phyloP scores from a whole-genome alignment of 2,797 vertebrate species.

The Eulemur albifrons region DNA sequence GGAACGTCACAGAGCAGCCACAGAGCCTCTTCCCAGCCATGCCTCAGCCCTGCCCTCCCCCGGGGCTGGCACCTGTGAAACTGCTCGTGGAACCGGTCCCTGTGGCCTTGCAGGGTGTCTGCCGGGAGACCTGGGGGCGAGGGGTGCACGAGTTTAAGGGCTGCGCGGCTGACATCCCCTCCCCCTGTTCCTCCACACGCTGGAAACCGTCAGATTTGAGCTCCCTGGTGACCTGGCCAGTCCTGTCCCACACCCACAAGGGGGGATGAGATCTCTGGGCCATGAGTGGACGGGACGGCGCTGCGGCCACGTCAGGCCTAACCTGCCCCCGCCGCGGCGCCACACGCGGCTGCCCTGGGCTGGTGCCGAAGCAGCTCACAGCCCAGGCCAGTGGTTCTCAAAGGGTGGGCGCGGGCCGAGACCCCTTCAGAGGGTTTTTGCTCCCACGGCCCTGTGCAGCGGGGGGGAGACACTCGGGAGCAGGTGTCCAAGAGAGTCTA shows the following conservation, averaged over 20 bases:
- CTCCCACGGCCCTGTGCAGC: background rate
- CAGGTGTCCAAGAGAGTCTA: background rate
- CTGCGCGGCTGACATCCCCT: background rate
- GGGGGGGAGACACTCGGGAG: background rate
- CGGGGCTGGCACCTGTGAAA: slow-evolving; percentile 90
- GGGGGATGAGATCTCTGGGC: no score
- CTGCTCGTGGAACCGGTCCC: slow-evolving; percentile 96
- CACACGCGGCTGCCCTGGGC: fast-evolving
- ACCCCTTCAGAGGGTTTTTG: background rate
- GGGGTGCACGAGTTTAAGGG: no score
- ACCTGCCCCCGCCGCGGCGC: background rate
- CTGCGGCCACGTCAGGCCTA: background rate
- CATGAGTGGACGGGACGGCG: fast-evolving
- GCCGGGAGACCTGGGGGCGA: slow-evolving; percentile 90
- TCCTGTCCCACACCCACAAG: background rate
- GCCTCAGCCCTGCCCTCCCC: fast-evolving
- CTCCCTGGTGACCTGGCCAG: fast-evolving
- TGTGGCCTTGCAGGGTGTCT: slow-evolving; percentile 96
- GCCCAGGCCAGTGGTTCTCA: fast-evolving
- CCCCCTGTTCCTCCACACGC: background rate
- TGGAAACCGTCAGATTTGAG: fast-evolving
- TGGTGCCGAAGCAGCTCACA: fast-evolving
- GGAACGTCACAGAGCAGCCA: background rate
- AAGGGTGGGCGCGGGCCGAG: fast-evolving
- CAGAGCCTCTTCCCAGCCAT: fast-evolving